These are phyloP conservation scores for Smithornis capensis DNA, from an alignment of 2,113 vertebrate genomes.

Conservation along the genomic window DNA sequence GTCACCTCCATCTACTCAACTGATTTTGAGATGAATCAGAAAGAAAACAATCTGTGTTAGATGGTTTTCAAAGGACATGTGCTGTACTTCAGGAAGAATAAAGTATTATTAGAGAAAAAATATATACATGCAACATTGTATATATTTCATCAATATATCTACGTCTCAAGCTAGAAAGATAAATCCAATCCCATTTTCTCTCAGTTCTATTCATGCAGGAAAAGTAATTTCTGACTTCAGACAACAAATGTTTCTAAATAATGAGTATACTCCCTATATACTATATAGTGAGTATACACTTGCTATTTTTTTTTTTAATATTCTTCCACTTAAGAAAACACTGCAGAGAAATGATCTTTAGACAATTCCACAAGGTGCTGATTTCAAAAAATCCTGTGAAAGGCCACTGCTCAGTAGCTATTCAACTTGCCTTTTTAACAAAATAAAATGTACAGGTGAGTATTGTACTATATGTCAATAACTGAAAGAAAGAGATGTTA, in stretches of 20 bases:
- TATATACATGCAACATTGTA: rapidly evolving
- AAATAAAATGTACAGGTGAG: constrained; percentile 54
- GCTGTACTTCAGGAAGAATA: background rate
- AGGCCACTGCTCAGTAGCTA: background rate
- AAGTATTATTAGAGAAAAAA: background rate
- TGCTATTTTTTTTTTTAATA: background rate
- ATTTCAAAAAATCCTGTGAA: background rate
- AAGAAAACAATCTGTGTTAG: background rate
- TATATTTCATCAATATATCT: background rate
- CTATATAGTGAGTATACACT: too few relatives aligned
- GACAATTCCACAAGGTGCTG: background rate
- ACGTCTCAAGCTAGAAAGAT: background rate
- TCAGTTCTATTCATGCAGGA: background rate
- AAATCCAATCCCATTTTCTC: background rate
- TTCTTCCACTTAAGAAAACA: background rate
- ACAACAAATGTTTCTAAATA: background rate
- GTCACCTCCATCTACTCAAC: background rate
- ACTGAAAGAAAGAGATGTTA: constrained; percentile 69
- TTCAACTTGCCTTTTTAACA: constrained; percentile 64
- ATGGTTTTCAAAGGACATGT: background rate
- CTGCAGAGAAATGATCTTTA: background rate
- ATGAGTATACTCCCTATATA: too few relatives aligned
- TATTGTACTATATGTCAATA: constrained; percentile 74
- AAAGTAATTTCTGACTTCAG: background rate
- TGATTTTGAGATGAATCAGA: background rate